A percentile compares a stretch with the other conserved stretches of the same genome.
Evolutionary conservation across 2,113 vertebrate species (phyloP).

Genomic region (Polyodon spathula): DNA sequence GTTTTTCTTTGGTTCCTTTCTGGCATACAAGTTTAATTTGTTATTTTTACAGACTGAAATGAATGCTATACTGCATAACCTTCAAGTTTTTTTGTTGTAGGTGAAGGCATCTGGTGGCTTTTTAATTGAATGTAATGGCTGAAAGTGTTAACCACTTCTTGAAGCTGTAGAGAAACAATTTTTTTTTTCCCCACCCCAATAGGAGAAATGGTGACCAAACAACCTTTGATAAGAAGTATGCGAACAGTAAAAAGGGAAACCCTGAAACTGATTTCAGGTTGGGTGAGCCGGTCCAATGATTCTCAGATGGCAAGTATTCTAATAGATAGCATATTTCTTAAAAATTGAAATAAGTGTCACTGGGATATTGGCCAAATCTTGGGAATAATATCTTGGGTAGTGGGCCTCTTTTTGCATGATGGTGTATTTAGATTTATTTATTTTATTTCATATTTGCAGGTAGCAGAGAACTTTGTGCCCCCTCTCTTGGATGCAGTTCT

Average conservation of each 20-base stretch:
- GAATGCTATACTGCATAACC: no score
- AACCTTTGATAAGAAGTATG: slow-evolving; percentile 96
- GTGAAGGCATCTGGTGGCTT: no score
- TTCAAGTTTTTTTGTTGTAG: no score
- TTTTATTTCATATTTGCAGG: slow-evolving; percentile 48
- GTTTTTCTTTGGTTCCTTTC: neutral
- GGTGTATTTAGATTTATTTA: neutral
- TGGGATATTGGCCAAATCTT: no score
- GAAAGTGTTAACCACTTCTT: no score
- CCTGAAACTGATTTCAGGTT: slow-evolving; percentile 94
- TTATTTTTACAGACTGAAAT: neutral
- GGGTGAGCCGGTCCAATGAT: slow-evolving; percentile 96
- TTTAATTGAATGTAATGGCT: no score
- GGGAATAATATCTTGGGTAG: no score
- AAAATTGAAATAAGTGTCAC: neutral
- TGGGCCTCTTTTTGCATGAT: no score
- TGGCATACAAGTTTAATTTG: neutral
- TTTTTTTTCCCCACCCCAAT: slow-evolving; percentile 23
- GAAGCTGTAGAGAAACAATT: no score
- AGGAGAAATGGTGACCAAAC: slow-evolving; percentile 98
- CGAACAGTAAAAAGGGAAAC: slow-evolving; percentile 97
- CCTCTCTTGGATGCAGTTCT: slow-evolving; percentile 96
- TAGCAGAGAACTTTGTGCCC: slow-evolving; percentile 96
- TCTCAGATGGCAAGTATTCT: slow-evolving; percentile 86
- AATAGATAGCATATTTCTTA: neutral